Conservation (phyloP, 2,113 vertebrate species). For the Cathartes aura region DNA sequence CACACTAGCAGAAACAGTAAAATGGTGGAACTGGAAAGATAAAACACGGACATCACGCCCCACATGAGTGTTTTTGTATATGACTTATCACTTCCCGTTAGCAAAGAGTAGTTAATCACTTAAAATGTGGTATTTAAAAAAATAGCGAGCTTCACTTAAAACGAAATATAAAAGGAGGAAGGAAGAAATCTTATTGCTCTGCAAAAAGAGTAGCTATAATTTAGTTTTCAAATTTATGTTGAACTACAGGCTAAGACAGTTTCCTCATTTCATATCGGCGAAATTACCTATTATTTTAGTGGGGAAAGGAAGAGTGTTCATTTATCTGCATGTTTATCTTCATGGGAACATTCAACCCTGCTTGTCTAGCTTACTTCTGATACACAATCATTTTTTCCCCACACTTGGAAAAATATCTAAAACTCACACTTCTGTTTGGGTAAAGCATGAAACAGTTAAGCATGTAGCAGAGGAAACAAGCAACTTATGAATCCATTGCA, state of each 20-base stretch:
- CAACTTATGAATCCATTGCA: not conserved
- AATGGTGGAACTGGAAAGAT: not conserved
- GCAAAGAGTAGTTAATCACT: not conserved
- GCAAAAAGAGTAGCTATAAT: not conserved
- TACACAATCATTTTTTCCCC: not conserved
- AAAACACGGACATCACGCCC: not conserved
- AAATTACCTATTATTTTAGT: not conserved
- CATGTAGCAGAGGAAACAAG: not conserved
- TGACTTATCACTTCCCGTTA: not conserved
- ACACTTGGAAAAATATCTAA: not conserved
- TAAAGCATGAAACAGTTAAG: not conserved
- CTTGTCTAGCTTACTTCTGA: not conserved
- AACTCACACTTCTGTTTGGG: not conserved
- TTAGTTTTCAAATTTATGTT: not conserved
- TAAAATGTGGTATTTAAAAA: not conserved
- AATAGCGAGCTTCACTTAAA: not conserved
- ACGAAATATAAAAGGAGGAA: not conserved
- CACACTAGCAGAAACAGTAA: not conserved
- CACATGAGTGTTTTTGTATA: not conserved
- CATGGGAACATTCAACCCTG: not conserved
- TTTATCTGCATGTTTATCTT: not conserved
- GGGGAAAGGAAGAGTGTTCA: not conserved
- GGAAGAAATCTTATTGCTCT: not conserved
- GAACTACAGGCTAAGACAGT: not conserved
- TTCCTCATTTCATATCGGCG: not conserved